These are phyloP conservation scores for Tyrannus savana DNA, from an alignment of 2,113 vertebrate species.

Conservation along the genomic window DNA sequence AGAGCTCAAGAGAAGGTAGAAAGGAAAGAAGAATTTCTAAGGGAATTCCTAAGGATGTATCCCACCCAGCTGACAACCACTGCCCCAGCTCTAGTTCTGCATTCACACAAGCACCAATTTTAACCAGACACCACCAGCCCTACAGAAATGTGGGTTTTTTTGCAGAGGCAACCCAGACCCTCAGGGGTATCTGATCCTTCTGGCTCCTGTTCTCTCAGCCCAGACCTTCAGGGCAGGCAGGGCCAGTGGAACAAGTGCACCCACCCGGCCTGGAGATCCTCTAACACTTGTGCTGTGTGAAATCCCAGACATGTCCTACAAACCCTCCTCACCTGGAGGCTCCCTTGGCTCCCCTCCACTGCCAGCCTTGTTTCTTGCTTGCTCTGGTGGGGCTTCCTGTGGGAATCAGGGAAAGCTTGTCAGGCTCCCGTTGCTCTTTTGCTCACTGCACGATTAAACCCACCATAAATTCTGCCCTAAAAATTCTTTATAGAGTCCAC, in stretches of 20 bases:
- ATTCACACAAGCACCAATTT: background rate
- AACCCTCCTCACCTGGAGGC: background rate
- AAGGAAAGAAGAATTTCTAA: background rate
- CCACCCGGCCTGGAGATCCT: background rate
- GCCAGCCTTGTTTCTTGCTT: background rate
- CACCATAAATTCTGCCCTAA: constrained; percentile 63
- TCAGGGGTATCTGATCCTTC: background rate
- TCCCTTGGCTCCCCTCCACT: background rate
- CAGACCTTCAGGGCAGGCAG: background rate
- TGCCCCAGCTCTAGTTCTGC: background rate
- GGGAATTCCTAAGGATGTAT: background rate
- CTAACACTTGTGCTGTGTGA: background rate
- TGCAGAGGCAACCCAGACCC: background rate
- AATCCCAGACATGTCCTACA: background rate
- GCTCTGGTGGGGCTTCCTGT: background rate
- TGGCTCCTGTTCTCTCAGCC: background rate
- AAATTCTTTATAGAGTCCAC: constrained; percentile 75
- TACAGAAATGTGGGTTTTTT: fast-evolving
- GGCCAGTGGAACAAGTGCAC: background rate
- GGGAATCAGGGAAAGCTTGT: constrained; percentile 5
- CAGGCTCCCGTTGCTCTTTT: background rate
- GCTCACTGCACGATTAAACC: constrained; percentile 19
- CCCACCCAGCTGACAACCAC: background rate
- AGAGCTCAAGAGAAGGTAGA: background rate
- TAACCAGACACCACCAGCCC: background rate